A percentile compares a stretch with the other conserved stretches of the same genome.
Evolutionary conservation across 2,113 vertebrate genomes (phyloP).

Genomic region (Emberiza fucata): DNA sequence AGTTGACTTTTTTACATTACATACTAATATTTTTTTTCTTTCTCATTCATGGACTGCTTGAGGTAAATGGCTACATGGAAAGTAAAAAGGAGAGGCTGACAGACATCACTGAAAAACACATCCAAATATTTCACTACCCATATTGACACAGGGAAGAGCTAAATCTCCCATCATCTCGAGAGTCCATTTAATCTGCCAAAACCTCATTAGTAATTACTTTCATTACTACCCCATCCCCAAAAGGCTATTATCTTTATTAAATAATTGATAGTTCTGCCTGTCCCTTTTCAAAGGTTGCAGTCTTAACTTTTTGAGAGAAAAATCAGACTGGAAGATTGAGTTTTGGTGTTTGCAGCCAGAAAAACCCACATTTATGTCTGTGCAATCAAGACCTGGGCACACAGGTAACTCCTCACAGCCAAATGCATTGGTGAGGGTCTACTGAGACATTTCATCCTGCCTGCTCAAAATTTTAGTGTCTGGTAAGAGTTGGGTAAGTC

Average conservation of each 20-base stretch:
- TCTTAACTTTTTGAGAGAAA: background rate
- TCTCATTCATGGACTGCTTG: background rate
- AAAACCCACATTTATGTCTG: background rate
- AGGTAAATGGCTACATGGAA: background rate
- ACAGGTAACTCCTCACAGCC: background rate
- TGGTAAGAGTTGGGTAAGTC: background rate
- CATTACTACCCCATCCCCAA: background rate
- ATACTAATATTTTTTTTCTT: background rate
- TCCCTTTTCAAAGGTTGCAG: background rate
- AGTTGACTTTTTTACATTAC: background rate
- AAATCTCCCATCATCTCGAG: background rate
- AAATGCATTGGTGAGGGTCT: background rate
- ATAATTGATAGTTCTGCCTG: slow-evolving; percentile 2
- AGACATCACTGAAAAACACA: background rate
- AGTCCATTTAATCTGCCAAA: slow-evolving; percentile 13
- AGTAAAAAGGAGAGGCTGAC: background rate
- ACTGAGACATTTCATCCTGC: background rate
- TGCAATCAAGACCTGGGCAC: background rate
- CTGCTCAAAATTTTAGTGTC: background rate
- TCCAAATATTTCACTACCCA: background rate
- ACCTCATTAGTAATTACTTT: slow-evolving; percentile 7
- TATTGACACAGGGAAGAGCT: background rate
- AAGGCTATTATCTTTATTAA: slow-evolving; percentile 28
- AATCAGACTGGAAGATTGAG: background rate
- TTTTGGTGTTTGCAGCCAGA: background rate